Conservation (phyloP, 2,888 invertebrate genomes). For the Galeopsomyia nigrocyanea region DNA sequence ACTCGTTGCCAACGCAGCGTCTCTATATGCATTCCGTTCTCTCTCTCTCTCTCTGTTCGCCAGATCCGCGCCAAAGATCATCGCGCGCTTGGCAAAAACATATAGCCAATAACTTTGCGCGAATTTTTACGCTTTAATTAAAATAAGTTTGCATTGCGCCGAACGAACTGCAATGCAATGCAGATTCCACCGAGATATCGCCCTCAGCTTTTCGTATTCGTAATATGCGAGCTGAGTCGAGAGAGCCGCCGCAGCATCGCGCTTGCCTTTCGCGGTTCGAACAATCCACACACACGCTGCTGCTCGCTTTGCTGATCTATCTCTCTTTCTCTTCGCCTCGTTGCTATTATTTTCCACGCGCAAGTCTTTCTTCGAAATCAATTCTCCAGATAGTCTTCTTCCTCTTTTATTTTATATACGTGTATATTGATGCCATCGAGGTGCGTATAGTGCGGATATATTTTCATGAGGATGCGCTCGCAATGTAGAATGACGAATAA, state of each 20-base stretch:
- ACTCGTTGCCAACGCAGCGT: background rate
- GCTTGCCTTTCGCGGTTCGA: constrained; percentile 19
- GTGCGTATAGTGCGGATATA: too few relatives aligned
- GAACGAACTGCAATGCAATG: background rate
- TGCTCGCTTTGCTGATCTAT: background rate
- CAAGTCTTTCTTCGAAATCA: constrained; percentile 2
- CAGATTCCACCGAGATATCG: background rate
- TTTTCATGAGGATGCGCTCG: too few relatives aligned
- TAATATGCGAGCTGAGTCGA: constrained; percentile 5
- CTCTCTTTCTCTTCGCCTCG: too few relatives aligned
- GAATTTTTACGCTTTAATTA: constrained; percentile 34
- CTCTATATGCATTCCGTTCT: constrained; percentile 15
- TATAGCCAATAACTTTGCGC: constrained; percentile 16
- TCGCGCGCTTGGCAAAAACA: background rate
- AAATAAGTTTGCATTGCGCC: constrained; percentile 19
- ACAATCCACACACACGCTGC: constrained; percentile 20
- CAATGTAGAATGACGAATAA: too few relatives aligned
- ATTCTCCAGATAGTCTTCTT: background rate
- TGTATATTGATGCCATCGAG: background rate
- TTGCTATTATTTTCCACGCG: background rate
- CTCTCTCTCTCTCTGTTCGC: too few relatives aligned
- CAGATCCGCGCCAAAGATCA: constrained; percentile 23
- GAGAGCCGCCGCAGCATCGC: too few relatives aligned
- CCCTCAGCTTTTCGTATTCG: constrained; percentile 4
- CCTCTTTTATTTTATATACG: background rate